Evolutionary conservation across 2,888 invertebrate genomes (phyloP), one percentile per base, ranked within the genome.

Genomic region (Athripsodes cinereus): DNA sequence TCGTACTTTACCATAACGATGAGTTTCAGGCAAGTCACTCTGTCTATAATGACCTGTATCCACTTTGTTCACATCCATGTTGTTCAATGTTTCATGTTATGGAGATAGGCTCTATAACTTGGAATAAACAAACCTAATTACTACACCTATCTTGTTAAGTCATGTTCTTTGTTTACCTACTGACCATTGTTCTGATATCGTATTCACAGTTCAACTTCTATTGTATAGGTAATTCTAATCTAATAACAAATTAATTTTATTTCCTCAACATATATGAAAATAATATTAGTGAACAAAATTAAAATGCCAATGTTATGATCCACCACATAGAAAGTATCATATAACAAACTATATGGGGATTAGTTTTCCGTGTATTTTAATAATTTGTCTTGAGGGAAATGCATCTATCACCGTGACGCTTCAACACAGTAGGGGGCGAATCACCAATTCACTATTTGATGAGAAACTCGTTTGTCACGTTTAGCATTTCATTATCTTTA

Each of bases 1-100:
- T 0, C 77, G 67, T 1, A 35, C 26, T 46, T 59, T 61, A 47
- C 76, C 76, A 62, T 76, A 77, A 1, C 72, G 73, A 63, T 75
- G 76, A 55, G 76, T 55, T 63, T 78, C 78, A 31, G 65, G 62
- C 58, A 64, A 60, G 59, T 78, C 76, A 35, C 50, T 57, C 40
- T 63, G 59, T 53, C 56, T 61, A 52, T 59, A 59, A 63, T 61
- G 56, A 47, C 74, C 70, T 62, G 56, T 51, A 46, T 76, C 78
- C 75, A 75, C 75, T 57, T 59, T 68, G 52, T 57, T 59, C 52
- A 61, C 61, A 50, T 56, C 64, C 62, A 60, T 61, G 31, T 61
- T 56, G 55, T 46, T 60, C 53, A 46, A 51, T 46, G 53, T 54
- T 22, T 49, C 53, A 26, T 35, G 21, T 20, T 44, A 56, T 11